phyloP scores from a whole-genome alignment of 2,113 vertebrate species.

The Dipodomys spectabilis region DNA sequence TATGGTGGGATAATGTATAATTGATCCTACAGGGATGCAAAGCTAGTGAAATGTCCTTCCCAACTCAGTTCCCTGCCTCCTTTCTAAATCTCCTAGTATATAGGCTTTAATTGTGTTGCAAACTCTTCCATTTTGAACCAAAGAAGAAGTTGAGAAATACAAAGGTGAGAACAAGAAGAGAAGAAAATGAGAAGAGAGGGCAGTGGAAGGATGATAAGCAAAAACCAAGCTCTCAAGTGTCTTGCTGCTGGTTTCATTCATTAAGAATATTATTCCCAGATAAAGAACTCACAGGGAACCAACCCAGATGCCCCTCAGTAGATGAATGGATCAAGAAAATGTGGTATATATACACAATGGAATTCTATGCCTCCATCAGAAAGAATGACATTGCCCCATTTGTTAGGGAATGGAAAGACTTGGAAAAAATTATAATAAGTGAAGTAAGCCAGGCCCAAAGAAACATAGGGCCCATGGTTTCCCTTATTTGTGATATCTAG shows the following conservation, averaged over 20 bases:
- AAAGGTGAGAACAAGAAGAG: not conserved
- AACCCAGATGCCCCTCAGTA: no score
- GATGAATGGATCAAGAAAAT: no score
- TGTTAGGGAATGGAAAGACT: no score
- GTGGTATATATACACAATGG: no score
- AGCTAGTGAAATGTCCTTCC: not conserved
- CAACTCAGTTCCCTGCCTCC: not conserved
- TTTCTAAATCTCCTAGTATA: not conserved
- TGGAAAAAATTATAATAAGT: no score
- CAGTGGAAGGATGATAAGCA: not conserved
- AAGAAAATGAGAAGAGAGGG: not conserved
- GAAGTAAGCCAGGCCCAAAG: no score
- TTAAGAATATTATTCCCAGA: conserved; percentile 23
- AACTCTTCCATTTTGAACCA: not conserved
- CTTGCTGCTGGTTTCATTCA: conserved; percentile 4
- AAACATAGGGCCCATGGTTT: no score
- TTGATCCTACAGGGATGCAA: not conserved
- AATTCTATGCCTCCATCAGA: no score
- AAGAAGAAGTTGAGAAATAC: not conserved
- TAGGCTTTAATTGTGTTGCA: not conserved
- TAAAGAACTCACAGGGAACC: not conserved
- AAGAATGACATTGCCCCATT: no score
- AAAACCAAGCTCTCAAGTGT: not conserved
- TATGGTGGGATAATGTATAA: not conserved
- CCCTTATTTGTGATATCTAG: no score